These are phyloP conservation scores for Tortricodes alternella DNA, from an alignment of 2,888 invertebrate genomes.

Conservation along the genomic window DNA sequence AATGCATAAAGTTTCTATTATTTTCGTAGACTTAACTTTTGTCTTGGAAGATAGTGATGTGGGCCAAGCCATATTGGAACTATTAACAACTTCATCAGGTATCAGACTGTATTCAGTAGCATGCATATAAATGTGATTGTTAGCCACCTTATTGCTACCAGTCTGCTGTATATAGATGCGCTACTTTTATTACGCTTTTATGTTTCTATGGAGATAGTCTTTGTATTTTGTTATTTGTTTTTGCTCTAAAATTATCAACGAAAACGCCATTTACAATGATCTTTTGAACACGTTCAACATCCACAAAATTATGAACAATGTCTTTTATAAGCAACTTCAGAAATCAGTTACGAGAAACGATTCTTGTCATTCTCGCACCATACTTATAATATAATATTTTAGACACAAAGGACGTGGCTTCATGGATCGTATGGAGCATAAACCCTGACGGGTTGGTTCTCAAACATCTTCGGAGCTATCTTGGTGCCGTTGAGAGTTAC, in stretches of 20 bases:
- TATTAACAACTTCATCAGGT: constrained; percentile 13
- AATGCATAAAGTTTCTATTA: background rate
- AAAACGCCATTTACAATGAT: background rate
- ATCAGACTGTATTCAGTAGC: background rate
- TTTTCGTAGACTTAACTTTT: constrained; percentile 20
- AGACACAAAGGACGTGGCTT: constrained; percentile 76
- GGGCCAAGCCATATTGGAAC: background rate
- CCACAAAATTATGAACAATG: background rate
- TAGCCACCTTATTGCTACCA: constrained; percentile 3
- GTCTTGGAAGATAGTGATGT: constrained; percentile 8
- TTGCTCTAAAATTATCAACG: too few species aligned
- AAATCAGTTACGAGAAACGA: background rate
- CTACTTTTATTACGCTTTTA: constrained; percentile 1
- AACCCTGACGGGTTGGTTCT: constrained; percentile 87
- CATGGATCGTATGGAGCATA: constrained; percentile 85
- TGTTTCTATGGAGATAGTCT: too few species aligned
- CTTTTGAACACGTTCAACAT: background rate
- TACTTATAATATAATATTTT: constrained; percentile 5
- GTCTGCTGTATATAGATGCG: background rate
- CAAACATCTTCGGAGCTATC: constrained; percentile 89
- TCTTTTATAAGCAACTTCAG: background rate
- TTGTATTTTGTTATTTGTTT: too few species aligned
- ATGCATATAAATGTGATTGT: background rate
- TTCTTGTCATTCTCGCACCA: background rate
- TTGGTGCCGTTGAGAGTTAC: constrained; percentile 92